These are phyloP conservation scores for Drosophila quasianomalipes DNA, from an alignment of 2,888 invertebrate species.

Conservation along the genomic window DNA sequence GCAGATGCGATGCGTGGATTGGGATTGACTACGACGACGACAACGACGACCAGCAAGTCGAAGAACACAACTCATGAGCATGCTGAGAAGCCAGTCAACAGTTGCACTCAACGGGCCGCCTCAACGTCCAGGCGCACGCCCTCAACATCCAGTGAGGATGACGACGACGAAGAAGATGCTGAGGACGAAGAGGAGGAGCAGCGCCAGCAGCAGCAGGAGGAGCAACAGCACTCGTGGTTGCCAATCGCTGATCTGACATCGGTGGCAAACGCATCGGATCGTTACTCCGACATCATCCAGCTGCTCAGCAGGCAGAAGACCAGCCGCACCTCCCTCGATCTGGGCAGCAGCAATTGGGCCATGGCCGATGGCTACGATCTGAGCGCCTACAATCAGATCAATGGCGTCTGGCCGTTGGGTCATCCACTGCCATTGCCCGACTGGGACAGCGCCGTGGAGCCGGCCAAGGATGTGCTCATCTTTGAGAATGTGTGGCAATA, in stretches of 20 bases:
- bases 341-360: conserved; percentile 69
- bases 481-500: conserved; percentile 87
- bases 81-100: conserved; percentile 64
- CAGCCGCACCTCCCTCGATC: conserved; percentile 16
- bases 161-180: conserved; percentile 72
- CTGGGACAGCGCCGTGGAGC: conserved; percentile 87
- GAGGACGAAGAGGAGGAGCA: conserved; percentile 73
- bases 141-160: conserved; percentile 74
- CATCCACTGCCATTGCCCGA: conserved; percentile 92
- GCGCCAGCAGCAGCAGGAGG: conserved; percentile 34
- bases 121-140: conserved; percentile 53
- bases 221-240: conserved; percentile 43
- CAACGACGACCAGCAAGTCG: conserved; percentile 20
- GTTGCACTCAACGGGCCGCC: conserved; percentile 40
- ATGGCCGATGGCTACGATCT: conserved; percentile 85
- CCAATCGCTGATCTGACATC: conserved; percentile 80
- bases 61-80: conserved; percentile 68
- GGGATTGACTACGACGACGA: conserved; percentile 83
- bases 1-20: conserved; percentile 82
- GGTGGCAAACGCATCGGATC: conserved; percentile 79
- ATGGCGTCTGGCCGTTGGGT: conserved; percentile 89
- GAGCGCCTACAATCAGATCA: conserved; percentile 85
- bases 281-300: conserved; percentile 82
- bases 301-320: conserved; percentile 46
- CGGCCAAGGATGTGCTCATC: conserved; percentile 85